A percentile compares a stretch with the other conserved stretches of the same genome.
These are phyloP conservation scores for Macquaria australasica DNA, from an alignment of 2,113 vertebrate genomes.

Conservation along the genomic window DNA sequence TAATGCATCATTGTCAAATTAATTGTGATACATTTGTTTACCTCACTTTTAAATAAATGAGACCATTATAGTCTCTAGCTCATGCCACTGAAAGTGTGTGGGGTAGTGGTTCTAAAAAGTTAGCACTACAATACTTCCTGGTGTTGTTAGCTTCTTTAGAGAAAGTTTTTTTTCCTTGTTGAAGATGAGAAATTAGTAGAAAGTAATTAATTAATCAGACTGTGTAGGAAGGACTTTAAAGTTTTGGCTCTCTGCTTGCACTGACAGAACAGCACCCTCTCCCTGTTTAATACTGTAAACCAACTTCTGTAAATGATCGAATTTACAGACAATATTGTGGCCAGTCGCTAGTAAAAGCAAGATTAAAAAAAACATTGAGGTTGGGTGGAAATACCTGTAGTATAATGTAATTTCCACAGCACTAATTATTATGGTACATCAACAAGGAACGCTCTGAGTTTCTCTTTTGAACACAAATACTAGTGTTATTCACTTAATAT, in stretches of 20 bases:
- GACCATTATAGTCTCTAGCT: constrained; percentile 49
- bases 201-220: constrained; percentile 26
- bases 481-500: background rate
- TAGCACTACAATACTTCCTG: constrained; percentile 14
- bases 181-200: constrained; percentile 27
- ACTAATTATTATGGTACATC: background rate
- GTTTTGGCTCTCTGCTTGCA: background rate
- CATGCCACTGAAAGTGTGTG: constrained; percentile 38
- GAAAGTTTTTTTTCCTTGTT: background rate
- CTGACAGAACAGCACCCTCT: background rate
- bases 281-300: constrained; percentile 1
- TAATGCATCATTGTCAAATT: constrained; percentile 74
- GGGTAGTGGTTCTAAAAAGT: constrained; percentile 29
- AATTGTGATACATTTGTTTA: constrained; percentile 79
- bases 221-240: background rate
- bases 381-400: background rate
- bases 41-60: constrained; percentile 67
- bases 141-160: background rate
- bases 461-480: background rate
- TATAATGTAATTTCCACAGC: background rate
- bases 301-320: background rate
- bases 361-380: background rate
- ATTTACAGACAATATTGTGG: constrained; percentile 1
- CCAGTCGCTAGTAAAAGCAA: background rate
- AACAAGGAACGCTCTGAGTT: background rate